Conservation (phyloP, 2,113 vertebrate genomes). For the Tauraco erythrolophus region DNA sequence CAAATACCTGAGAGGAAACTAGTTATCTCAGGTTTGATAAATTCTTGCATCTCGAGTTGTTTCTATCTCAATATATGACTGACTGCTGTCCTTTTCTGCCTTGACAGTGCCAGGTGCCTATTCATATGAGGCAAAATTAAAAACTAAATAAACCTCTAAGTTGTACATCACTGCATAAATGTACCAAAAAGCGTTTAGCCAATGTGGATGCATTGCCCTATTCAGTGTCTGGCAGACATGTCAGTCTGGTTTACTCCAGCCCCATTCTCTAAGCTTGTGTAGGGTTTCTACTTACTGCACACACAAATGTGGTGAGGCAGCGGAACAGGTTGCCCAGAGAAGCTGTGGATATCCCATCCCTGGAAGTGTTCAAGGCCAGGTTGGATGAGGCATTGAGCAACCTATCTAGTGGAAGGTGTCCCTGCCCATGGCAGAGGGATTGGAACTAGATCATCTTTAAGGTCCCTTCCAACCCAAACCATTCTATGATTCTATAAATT, state of each 20-base stretch:
- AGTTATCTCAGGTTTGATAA: not conserved
- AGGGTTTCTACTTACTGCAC: not conserved
- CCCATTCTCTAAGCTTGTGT: not conserved
- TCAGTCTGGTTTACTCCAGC: not conserved
- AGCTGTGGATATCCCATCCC: no score
- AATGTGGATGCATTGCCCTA: not conserved
- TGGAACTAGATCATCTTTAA: no score
- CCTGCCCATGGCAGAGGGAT: no score
- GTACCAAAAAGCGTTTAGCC: not conserved
- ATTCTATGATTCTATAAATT: not conserved
- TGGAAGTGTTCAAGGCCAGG: no score
- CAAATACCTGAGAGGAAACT: not conserved
- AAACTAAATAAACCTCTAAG: not conserved
- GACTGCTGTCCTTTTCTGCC: not conserved
- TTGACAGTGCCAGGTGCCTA: not conserved
- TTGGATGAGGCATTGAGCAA: no score
- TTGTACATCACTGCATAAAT: not conserved
- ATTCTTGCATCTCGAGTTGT: not conserved
- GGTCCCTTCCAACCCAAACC: no score
- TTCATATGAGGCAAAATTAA: not conserved
- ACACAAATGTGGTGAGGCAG: no score
- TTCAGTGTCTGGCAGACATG: not conserved
- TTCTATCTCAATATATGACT: not conserved
- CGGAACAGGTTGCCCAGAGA: no score
- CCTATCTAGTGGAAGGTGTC: no score